Evolutionary conservation across 1,140 invertebrate species (phyloP).

Genomic region (Leptinotarsa defecta): DNA sequence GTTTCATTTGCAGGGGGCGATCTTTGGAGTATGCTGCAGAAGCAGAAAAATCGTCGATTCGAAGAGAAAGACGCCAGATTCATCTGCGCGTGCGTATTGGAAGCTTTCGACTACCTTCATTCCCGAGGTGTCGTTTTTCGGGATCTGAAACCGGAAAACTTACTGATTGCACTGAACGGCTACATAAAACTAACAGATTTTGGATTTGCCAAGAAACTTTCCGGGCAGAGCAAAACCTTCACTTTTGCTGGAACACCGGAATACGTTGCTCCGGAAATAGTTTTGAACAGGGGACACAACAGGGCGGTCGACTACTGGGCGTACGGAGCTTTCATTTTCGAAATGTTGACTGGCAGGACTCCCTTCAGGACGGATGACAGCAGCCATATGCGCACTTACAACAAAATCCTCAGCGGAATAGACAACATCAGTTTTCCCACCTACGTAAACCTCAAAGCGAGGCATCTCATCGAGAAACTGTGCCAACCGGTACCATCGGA

Average conservation of each 20-base stretch:
- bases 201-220: slow-evolving; percentile 91
- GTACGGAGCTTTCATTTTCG: slow-evolving; percentile 89
- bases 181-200: slow-evolving; percentile 98
- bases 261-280: slow-evolving; percentile 92
- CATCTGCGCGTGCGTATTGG: slow-evolving; percentile 66
- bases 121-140: slow-evolving; percentile 85
- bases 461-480: slow-evolving; percentile 83
- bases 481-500: slow-evolving; percentile 89
- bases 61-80: slow-evolving; percentile 86
- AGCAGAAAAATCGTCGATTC: slow-evolving; percentile 68
- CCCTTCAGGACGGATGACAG: slow-evolving; percentile 84
- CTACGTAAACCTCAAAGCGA: slow-evolving; percentile 77
- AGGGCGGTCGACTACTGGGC: slow-evolving; percentile 95
- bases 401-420: slow-evolving; percentile 89
- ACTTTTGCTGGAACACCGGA: slow-evolving; percentile 97
- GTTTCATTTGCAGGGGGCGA: slow-evolving; percentile 63
- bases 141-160: slow-evolving; percentile 94
- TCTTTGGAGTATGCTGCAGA: slow-evolving; percentile 28
- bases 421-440: slow-evolving; percentile 86
- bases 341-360: slow-evolving; percentile 84
- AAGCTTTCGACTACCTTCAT: slow-evolving; percentile 91
- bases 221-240: slow-evolving; percentile 84
- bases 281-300: slow-evolving; percentile 90
- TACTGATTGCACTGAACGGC: slow-evolving; percentile 83
- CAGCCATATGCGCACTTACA: slow-evolving; percentile 97